Percentiles rank a stretch among this genome's conserved stretches.
phyloP scores from a whole-genome alignment of 2,797 vertebrate genomes.

The Gila robusta region DNA sequence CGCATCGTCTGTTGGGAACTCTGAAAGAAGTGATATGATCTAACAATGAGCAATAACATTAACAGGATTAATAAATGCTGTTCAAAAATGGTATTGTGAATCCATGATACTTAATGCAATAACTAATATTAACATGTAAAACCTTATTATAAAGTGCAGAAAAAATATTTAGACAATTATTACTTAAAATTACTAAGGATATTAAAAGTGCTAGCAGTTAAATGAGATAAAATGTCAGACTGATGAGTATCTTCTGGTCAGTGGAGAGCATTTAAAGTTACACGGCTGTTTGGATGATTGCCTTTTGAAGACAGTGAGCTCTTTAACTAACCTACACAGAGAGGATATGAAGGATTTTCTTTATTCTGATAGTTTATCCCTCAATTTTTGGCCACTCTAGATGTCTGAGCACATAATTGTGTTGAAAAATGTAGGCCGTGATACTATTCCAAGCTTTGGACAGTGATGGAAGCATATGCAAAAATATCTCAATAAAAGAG shows the following conservation, averaged over 20 bases:
- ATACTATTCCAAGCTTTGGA: not conserved
- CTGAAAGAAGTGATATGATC: not conserved
- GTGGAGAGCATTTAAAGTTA: slow-evolving; percentile 23
- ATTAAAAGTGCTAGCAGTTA: not conserved
- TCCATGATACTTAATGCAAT: not conserved
- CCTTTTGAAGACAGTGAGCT: slow-evolving; percentile 22
- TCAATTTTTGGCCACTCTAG: not conserved
- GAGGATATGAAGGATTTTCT: slow-evolving; percentile 17
- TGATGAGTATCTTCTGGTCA: slow-evolving; percentile 12
- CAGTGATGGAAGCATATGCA: not conserved
- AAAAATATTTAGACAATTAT: not conserved
- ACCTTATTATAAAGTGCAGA: not conserved
- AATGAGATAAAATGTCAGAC: not conserved
- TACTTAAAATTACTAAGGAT: not conserved
- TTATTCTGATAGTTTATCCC: slow-evolving; percentile 9
- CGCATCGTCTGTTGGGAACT: not conserved
- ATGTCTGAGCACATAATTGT: slow-evolving; percentile 25
- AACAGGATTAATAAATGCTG: not conserved
- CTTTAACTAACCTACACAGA: slow-evolving; percentile 22
- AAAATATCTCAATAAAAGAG: not conserved
- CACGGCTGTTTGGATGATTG: slow-evolving; percentile 31
- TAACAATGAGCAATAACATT: not conserved
- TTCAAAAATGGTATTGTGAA: not conserved
- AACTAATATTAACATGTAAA: not conserved
- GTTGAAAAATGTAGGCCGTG: slow-evolving; percentile 9